Evolutionary conservation across 2,888 invertebrate species (phyloP).

Genomic region (Ypsolopha sequella): DNA sequence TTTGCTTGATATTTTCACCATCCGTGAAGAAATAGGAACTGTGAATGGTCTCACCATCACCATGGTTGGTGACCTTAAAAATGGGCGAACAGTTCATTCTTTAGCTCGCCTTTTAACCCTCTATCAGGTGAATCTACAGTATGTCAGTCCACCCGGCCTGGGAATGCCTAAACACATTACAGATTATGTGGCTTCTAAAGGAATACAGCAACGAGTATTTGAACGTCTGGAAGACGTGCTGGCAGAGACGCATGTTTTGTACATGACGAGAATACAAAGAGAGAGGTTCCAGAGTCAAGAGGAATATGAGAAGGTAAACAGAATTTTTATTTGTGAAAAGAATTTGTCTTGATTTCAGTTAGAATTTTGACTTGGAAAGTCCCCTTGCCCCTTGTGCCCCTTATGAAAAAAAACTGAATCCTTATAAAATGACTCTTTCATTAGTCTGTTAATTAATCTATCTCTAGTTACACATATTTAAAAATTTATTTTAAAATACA

Average conservation of each 20-base stretch:
- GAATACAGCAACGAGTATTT: conserved; percentile 81
- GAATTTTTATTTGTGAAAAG: background rate
- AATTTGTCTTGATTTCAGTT: too few species aligned
- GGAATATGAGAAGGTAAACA: conserved; percentile 85
- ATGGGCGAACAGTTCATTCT: conserved; percentile 98
- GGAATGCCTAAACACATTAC: conserved; percentile 92
- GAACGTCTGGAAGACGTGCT: conserved; percentile 87
- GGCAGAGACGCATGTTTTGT: conserved; percentile 95
- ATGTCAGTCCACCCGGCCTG: conserved; percentile 89
- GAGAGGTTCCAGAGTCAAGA: conserved; percentile 89
- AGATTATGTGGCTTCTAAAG: conserved; percentile 82
- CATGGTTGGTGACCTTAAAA: conserved; percentile 97
- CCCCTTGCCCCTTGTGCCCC: too few species aligned
- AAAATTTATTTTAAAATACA: too few species aligned
- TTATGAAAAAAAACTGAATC: too few species aligned
- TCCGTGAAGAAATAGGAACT: conserved; percentile 98
- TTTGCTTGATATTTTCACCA: conserved; percentile 96
- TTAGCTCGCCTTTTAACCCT: conserved; percentile 92
- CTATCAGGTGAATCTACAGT: conserved; percentile 93
- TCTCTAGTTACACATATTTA: too few species aligned
- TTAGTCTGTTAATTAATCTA: too few species aligned
- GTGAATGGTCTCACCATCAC: conserved; percentile 98
- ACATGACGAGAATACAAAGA: conserved; percentile 97
- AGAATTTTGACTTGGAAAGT: too few species aligned
- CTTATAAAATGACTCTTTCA: too few species aligned